These are phyloP conservation scores for Synanthedon andrenaeformis DNA, from an alignment of 2,888 invertebrate genomes.

Conservation along the genomic window DNA sequence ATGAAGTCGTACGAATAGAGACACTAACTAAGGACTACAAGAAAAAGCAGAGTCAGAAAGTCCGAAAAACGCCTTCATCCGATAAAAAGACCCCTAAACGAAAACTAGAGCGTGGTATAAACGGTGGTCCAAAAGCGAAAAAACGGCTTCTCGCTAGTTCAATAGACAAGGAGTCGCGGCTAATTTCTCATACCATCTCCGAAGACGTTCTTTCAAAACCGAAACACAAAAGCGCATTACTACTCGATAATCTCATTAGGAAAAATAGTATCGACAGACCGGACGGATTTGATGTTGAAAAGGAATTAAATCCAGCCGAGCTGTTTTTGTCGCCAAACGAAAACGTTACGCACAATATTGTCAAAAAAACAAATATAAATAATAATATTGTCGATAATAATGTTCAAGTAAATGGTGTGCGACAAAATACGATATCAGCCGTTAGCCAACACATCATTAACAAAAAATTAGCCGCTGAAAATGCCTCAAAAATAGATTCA, in stretches of 20 bases:
- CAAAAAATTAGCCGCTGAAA: constrained; percentile 49
- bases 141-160: constrained; percentile 32
- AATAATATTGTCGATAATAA: constrained; percentile 57
- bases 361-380: constrained; percentile 60
- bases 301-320: constrained; percentile 54
- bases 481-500: constrained; percentile 49
- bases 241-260: constrained; percentile 68
- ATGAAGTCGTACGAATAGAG: constrained; percentile 31
- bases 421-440: constrained; percentile 47
- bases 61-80: constrained; percentile 29
- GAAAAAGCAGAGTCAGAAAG: constrained; percentile 31
- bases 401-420: constrained; percentile 35
- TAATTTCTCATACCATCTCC: constrained; percentile 17
- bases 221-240: constrained; percentile 57
- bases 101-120: constrained; percentile 37
- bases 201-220: constrained; percentile 38
- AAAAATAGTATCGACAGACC: constrained; percentile 71
- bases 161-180: constrained; percentile 37
- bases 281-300: constrained; percentile 44
- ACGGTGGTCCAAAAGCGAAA: constrained; percentile 36
- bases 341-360: constrained; percentile 33
- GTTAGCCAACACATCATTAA: constrained; percentile 54
- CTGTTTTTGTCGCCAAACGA: constrained; percentile 53
- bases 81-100: constrained; percentile 59
- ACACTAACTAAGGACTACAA: constrained; percentile 42